These are phyloP conservation scores for Patagioenas fasciata DNA, from an alignment of 2,113 vertebrate species.

Conservation along the genomic window DNA sequence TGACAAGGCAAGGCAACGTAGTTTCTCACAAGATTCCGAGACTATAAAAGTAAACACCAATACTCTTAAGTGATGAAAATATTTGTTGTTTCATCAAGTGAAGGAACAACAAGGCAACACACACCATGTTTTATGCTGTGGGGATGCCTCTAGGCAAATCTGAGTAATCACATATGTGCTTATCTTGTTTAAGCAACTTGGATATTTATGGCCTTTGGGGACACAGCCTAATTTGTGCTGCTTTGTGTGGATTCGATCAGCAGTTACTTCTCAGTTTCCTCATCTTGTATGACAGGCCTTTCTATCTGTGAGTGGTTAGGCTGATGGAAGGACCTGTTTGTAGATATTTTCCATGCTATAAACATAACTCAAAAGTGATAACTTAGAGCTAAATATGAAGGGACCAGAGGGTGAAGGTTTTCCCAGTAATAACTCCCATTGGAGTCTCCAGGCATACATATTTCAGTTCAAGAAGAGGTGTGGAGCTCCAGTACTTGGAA, in stretches of 20 bases:
- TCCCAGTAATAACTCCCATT: background rate
- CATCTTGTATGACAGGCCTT: background rate
- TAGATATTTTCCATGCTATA: background rate
- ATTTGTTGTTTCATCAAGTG: constrained; percentile 10
- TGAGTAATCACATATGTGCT: background rate
- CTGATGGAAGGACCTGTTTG: background rate
- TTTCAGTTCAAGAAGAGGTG: background rate
- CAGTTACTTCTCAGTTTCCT: background rate
- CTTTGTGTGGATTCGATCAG: constrained; percentile 36
- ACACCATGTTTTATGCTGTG: constrained; percentile 25
- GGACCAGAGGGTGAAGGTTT: background rate
- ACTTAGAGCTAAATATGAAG: background rate
- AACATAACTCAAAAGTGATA: background rate
- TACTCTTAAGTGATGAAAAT: constrained; percentile 4
- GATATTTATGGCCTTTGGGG: constrained; percentile 22
- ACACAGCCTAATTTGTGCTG: background rate
- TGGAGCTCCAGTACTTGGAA: background rate
- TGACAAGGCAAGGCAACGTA: background rate
- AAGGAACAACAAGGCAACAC: background rate
- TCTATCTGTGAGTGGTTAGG: background rate
- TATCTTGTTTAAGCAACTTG: background rate
- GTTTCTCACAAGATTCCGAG: background rate
- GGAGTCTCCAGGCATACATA: fast-evolving
- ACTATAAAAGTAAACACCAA: background rate
- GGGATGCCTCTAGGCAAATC: constrained; percentile 38